phyloP scores from a whole-genome alignment of 2,113 vertebrate species.

The Lepus americanus region DNA sequence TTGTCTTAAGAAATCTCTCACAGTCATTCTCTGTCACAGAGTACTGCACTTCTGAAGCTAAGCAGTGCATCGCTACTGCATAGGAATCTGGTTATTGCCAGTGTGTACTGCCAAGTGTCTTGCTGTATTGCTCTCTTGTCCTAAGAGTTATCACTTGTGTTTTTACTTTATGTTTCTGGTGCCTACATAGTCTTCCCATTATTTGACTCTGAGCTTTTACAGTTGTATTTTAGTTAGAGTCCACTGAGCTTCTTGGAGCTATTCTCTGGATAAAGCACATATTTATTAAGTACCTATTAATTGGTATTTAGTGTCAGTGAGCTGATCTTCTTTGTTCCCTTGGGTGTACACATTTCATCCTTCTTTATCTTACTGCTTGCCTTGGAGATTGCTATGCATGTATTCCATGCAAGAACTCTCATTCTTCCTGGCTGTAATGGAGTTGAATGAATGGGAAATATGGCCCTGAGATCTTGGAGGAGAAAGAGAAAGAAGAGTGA shows the following conservation, averaged over 20 bases:
- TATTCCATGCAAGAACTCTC: background rate
- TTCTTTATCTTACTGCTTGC: background rate
- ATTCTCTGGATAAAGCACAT: background rate
- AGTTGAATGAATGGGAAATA: background rate
- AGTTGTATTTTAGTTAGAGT: background rate
- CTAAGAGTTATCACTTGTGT: background rate
- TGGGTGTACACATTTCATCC: background rate
- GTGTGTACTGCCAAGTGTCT: background rate
- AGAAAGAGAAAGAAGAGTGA: background rate
- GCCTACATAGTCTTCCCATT: background rate
- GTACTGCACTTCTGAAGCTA: background rate
- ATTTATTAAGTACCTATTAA: background rate
- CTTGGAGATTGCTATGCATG: background rate
- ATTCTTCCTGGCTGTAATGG: background rate
- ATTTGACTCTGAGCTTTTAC: background rate
- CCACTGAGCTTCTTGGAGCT: background rate
- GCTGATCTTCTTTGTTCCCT: background rate
- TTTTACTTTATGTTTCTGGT: slow-evolving; percentile 22
- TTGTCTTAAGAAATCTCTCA: background rate
- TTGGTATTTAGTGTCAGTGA: background rate
- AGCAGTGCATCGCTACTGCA: background rate
- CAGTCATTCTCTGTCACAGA: background rate
- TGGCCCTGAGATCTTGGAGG: background rate
- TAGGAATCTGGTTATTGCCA: background rate
- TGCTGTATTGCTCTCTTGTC: background rate